Percentiles rank a stretch among this genome's conserved stretches.
phyloP scores from a whole-genome alignment of 2,113 vertebrate species.

The Phycodurus eques region DNA sequence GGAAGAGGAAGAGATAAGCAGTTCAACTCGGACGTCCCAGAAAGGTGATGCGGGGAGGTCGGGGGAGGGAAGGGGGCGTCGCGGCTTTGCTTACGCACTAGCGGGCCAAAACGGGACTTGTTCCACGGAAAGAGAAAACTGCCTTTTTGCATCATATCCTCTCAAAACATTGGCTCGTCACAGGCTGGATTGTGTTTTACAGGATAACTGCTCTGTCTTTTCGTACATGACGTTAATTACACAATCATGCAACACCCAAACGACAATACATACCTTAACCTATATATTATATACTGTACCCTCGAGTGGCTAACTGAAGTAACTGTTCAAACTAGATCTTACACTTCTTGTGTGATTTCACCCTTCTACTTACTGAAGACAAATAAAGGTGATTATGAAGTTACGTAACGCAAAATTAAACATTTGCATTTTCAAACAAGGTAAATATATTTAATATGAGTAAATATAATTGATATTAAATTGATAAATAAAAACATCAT shows the following conservation, averaged over 20 bases:
- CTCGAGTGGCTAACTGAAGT: background rate
- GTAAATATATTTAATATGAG: too few species aligned
- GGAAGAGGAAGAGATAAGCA: conserved; percentile 65
- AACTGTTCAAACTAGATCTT: background rate
- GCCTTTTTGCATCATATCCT: conserved; percentile 32
- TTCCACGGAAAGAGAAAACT: conserved; percentile 56
- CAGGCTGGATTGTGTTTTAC: conserved; percentile 4
- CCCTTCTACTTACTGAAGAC: background rate
- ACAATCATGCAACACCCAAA: background rate
- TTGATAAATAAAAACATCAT: too few species aligned
- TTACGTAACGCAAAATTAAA: background rate
- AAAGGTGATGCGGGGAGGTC: conserved; percentile 41
- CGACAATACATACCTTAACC: too few species aligned
- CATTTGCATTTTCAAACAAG: too few species aligned
- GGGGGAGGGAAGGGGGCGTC: conserved; percentile 41
- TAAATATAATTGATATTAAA: too few species aligned
- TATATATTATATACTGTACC: too few species aligned
- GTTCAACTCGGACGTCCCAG: conserved; percentile 54
- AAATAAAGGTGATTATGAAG: background rate
- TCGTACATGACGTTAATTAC: background rate
- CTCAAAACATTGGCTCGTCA: conserved; percentile 22
- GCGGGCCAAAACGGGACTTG: conserved; percentile 47
- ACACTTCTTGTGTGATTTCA: background rate
- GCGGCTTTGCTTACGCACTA: conserved; percentile 59
- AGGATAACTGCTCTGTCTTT: background rate